Conservation (phyloP, 2,888 invertebrate species). For the Philaethria dido region DNA sequence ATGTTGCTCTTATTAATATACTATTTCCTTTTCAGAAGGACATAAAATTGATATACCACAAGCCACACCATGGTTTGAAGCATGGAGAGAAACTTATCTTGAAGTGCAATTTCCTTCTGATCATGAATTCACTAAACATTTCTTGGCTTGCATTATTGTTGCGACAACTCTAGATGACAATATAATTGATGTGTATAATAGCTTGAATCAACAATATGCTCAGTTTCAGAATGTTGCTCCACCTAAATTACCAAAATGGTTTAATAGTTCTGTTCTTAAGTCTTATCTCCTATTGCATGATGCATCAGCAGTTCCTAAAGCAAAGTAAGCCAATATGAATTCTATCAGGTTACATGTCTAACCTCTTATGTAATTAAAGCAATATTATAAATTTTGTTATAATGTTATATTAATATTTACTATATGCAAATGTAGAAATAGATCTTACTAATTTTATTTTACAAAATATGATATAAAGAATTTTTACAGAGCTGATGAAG, state of each 20-base stretch:
- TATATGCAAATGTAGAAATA: too few relatives aligned
- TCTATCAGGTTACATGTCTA: background rate
- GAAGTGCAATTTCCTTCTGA: conserved; percentile 95
- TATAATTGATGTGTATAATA: conserved; percentile 92
- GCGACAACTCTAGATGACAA: conserved; percentile 88
- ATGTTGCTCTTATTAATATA: background rate
- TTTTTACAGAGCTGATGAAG: conserved; percentile 89
- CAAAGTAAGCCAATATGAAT: conserved; percentile 84
- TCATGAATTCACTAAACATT: conserved; percentile 97
- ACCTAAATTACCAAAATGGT: conserved; percentile 93
- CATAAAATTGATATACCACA: conserved; percentile 88
- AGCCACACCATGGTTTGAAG: conserved; percentile 96
- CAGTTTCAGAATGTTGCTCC: conserved; percentile 90
- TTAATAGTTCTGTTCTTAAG: conserved; percentile 90
- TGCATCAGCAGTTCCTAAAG: conserved; percentile 87
- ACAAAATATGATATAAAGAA: too few relatives aligned
- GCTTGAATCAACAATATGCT: conserved; percentile 91
- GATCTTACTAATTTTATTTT: too few relatives aligned
- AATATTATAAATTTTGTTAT: too few relatives aligned
- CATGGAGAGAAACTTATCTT: conserved; percentile 96
- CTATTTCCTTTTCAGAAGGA: conserved; percentile 64
- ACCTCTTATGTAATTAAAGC: too few relatives aligned
- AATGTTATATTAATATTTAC: too few relatives aligned
- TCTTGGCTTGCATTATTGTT: conserved; percentile 91
- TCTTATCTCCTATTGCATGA: conserved; percentile 96